These are phyloP conservation scores for Myotis findleyi DNA, from an alignment of 2,797 vertebrate species.

Conservation along the genomic window DNA sequence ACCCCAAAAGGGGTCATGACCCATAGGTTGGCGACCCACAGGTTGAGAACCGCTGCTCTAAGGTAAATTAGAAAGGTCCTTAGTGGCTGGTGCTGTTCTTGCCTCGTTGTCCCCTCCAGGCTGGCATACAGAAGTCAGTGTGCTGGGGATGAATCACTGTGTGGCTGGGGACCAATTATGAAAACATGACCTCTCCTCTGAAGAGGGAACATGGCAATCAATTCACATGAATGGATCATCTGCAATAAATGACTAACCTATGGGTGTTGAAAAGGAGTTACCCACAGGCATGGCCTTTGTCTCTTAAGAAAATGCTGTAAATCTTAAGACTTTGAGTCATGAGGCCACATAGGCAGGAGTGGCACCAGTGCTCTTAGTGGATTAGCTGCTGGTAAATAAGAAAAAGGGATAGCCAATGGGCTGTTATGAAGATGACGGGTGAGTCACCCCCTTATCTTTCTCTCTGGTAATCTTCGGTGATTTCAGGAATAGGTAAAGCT, in stretches of 20 bases:
- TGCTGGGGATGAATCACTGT: neutral
- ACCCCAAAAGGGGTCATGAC: too few species aligned
- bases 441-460: conserved; percentile 50
- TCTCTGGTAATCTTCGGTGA: neutral
- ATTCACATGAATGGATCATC: neutral
- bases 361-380: neutral
- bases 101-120: neutral
- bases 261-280: neutral
- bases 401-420: neutral
- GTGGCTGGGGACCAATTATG: neutral
- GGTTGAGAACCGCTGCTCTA: neutral
- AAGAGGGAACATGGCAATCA: neutral
- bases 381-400: neutral
- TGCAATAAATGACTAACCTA: conserved; percentile 41
- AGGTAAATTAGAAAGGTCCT: neutral
- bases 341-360: neutral
- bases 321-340: conserved; percentile 75
- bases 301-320: conserved; percentile 32
- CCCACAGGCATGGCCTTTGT: conserved; percentile 28
- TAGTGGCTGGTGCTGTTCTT: too few species aligned
- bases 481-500: neutral
- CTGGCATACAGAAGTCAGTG: neutral
- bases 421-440: conserved; percentile 15
- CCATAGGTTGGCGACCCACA: too few species aligned
- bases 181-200: neutral